phyloP scores from a whole-genome alignment of 2,113 vertebrate species.

The Ptyas mucosa region DNA sequence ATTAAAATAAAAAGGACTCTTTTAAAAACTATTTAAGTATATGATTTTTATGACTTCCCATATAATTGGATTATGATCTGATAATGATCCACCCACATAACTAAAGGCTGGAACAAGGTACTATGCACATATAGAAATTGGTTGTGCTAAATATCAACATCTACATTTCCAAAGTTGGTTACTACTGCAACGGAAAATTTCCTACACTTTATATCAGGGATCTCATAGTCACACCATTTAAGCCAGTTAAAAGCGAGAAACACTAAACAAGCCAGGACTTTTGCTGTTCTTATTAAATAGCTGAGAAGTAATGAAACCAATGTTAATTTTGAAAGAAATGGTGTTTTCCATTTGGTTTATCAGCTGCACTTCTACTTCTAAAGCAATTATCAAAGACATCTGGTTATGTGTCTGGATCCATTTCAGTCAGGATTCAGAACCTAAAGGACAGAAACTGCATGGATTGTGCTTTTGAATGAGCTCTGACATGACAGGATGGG shows the following conservation, averaged over 20 bases:
- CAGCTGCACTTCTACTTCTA: not conserved
- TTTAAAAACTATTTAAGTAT: not conserved
- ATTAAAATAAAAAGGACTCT: not conserved
- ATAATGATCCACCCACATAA: not conserved
- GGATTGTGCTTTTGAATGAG: not conserved
- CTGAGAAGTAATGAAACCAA: not conserved
- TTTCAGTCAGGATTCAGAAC: not conserved
- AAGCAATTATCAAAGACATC: not conserved
- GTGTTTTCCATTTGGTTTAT: not conserved
- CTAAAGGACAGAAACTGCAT: not conserved
- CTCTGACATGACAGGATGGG: not conserved
- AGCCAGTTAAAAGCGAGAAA: not conserved
- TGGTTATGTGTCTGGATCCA: not conserved
- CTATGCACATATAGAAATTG: not conserved
- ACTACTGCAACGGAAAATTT: not conserved
- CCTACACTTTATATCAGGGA: not conserved
- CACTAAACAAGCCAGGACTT: not conserved
- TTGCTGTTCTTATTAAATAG: not conserved
- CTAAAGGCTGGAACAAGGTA: not conserved
- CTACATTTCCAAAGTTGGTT: not conserved
- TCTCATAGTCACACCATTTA: not conserved
- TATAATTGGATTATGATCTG: not conserved
- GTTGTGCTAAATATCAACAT: not conserved
- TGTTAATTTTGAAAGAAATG: not conserved
- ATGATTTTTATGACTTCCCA: not conserved